Conservation (phyloP, 2,113 vertebrate genomes). For the Mesembrinibis cayennensis region DNA sequence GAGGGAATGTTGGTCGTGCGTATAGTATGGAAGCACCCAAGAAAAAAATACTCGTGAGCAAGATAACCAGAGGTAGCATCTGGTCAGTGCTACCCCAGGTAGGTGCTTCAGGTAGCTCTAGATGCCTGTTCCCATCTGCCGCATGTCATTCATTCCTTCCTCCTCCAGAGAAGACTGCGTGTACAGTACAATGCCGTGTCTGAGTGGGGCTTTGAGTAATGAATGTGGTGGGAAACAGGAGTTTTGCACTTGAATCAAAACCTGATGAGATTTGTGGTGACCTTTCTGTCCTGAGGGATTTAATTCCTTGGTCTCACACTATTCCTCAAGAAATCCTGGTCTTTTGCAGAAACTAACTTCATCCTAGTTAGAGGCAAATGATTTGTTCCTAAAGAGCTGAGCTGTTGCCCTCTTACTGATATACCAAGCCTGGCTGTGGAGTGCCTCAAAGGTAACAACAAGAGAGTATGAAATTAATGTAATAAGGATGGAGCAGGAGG, state of each 20-base stretch:
- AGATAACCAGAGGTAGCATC: neutral
- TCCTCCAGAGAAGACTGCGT: neutral
- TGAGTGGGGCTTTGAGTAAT: neutral
- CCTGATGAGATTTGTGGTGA: neutral
- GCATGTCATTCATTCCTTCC: fast-evolving
- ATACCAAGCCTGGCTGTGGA: neutral
- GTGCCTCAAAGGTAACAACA: fast-evolving
- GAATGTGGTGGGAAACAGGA: neutral
- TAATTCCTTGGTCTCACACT: neutral
- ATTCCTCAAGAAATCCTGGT: neutral
- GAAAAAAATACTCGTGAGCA: neutral
- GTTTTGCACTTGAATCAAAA: neutral
- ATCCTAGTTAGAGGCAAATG: neutral
- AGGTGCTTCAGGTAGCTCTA: neutral
- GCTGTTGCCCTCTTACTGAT: neutral
- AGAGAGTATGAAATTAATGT: neutral
- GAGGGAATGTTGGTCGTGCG: neutral
- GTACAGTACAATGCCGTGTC: neutral
- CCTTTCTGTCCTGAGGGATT: neutral
- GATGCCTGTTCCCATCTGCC: neutral
- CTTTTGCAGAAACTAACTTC: neutral
- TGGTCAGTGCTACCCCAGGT: neutral
- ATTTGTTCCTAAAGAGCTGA: neutral
- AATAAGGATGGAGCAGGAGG: neutral
- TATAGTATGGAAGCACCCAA: neutral